These are phyloP conservation scores for Campylomormyrus numenius DNA, from an alignment of 2,113 vertebrate genomes.

Conservation along the genomic window DNA sequence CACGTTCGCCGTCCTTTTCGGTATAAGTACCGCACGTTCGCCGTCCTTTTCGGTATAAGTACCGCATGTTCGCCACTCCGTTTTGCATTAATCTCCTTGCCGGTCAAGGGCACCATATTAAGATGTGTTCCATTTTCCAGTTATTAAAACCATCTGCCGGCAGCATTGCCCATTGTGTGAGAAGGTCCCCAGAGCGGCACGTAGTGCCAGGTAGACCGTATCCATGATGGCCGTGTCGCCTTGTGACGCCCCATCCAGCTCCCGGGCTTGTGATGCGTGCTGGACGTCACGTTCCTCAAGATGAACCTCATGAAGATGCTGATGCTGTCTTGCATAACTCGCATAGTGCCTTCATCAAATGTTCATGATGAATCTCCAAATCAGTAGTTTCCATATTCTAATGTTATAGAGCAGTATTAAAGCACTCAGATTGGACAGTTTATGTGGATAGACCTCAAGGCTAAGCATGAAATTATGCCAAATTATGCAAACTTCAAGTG, in stretches of 20 bases:
- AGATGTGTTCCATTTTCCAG: background rate
- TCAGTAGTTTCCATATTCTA: constrained; percentile 2
- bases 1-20: background rate
- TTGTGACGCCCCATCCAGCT: background rate
- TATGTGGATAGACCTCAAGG: constrained; percentile 14
- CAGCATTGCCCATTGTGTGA: background rate
- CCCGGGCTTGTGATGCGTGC: background rate
- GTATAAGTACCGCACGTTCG: background rate
- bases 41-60: background rate
- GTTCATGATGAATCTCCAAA: background rate
- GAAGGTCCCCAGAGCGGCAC: background rate
- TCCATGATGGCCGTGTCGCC: background rate
- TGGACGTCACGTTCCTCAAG: background rate
- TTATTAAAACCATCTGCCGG: background rate
- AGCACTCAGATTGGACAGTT: background rate
- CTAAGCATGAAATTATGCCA: constrained; percentile 16
- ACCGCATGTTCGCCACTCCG: background rate
- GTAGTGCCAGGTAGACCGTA: background rate
- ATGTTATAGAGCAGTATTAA: background rate
- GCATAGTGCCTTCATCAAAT: background rate
- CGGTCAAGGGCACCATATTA: background rate
- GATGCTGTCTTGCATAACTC: background rate
- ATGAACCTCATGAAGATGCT: too few species aligned
- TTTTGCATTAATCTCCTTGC: background rate
- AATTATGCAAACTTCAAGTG: constrained; percentile 25